Conservation (phyloP, 2,113 vertebrate genomes). For the Plotosus lineatus region DNA sequence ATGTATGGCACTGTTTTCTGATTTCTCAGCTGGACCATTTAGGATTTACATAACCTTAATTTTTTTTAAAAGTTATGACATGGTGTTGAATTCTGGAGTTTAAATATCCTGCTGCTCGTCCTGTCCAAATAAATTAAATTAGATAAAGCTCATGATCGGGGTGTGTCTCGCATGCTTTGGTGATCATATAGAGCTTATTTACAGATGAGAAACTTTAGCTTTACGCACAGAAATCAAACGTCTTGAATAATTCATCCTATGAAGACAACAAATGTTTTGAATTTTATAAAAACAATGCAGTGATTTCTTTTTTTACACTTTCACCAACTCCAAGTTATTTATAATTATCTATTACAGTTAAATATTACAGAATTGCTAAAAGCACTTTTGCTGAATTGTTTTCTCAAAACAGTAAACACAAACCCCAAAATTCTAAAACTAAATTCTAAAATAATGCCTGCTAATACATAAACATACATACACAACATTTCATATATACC, state of each 20-base stretch:
- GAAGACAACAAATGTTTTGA: conserved; percentile 4
- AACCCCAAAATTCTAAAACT: no score
- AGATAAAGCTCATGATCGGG: not conserved
- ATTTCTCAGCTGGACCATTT: not conserved
- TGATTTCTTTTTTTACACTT: no score
- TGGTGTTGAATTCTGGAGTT: not conserved
- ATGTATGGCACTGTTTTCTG: not conserved
- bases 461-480: no score
- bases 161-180: not conserved
- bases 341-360: not conserved
- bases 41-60: not conserved
- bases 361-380: not conserved
- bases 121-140: not conserved
- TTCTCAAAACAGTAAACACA: no score
- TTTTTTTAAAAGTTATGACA: not conserved
- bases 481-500: no score
- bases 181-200: not conserved
- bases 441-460: no score
- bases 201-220: not conserved
- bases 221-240: not conserved
- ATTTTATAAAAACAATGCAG: not conserved
- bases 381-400: no score
- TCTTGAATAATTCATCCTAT: not conserved
- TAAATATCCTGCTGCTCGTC: not conserved
- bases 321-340: no score